Percentiles rank a stretch among this genome's conserved stretches.
Evolutionary conservation across 2,113 vertebrate species (phyloP).

Genomic region (Macroglossus sobrinus): DNA sequence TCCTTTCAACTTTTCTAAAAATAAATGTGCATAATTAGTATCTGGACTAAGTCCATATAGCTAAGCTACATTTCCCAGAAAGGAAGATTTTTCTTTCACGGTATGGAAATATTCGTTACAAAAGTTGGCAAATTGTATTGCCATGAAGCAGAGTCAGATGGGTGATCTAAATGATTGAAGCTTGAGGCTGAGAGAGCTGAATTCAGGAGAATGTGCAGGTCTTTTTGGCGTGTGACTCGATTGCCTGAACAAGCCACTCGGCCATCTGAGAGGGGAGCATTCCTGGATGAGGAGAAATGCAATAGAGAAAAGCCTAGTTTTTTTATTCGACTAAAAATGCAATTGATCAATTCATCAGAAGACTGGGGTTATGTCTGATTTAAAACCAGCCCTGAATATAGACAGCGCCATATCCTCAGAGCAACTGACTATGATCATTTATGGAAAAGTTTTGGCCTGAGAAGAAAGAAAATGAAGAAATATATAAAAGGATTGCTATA

Average conservation of each 20-base stretch:
- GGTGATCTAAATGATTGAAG: neutral
- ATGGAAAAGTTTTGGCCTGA: neutral
- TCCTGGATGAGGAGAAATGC: neutral
- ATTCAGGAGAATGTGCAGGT: neutral
- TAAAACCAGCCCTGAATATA: neutral
- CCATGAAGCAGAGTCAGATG: neutral
- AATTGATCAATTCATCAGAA: neutral
- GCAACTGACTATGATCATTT: neutral
- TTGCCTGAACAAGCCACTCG: neutral
- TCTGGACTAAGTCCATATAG: conserved; percentile 37
- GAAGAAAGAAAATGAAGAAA: neutral
- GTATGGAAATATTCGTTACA: conserved; percentile 15
- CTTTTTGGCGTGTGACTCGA: neutral
- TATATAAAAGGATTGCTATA: neutral
- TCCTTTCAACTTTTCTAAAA: conserved; percentile 58
- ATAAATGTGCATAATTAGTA: conserved; percentile 67
- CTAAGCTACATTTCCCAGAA: conserved; percentile 46
- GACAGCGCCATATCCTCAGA: neutral
- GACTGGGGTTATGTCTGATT: neutral
- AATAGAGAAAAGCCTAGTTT: neutral
- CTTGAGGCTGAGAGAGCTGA: too few species aligned
- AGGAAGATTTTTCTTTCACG: conserved; percentile 12
- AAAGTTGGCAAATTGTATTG: neutral
- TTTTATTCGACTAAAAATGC: neutral
- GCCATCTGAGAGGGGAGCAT: too few species aligned